phyloP scores from a whole-genome alignment of 2,113 vertebrate species.

The western clawed frog (Xenopus tropicalis) region UCB_Xtro_10.0 CM004443.2:206444001-206444500 shows the following conservation, averaged over 20 bases:
- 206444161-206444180: too few species aligned
- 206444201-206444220: constrained; percentile 44
- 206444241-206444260: constrained; percentile 67
- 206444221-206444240: constrained; percentile 61
- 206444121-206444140: too few species aligned
- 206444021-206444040: too few species aligned
- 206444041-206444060: too few species aligned
- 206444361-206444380: constrained; percentile 32
- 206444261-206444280: constrained; percentile 74
- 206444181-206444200: neutral
- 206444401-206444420: constrained; percentile 70
- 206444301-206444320: neutral
- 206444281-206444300: constrained; percentile 64
- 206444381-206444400: constrained; percentile 53
- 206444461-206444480: constrained; percentile 81
- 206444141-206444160: too few species aligned
- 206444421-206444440: constrained; percentile 77
- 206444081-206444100: too few species aligned
- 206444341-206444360: too few species aligned
- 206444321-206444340: too few species aligned
- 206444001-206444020: too few species aligned
- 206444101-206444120: too few species aligned
- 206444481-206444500: constrained; percentile 75
- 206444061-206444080: too few species aligned
- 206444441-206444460: constrained; percentile 83